phyloP scores from a whole-genome alignment of 1,140 invertebrate genomes.

The Heliconius melpomene region DNA sequence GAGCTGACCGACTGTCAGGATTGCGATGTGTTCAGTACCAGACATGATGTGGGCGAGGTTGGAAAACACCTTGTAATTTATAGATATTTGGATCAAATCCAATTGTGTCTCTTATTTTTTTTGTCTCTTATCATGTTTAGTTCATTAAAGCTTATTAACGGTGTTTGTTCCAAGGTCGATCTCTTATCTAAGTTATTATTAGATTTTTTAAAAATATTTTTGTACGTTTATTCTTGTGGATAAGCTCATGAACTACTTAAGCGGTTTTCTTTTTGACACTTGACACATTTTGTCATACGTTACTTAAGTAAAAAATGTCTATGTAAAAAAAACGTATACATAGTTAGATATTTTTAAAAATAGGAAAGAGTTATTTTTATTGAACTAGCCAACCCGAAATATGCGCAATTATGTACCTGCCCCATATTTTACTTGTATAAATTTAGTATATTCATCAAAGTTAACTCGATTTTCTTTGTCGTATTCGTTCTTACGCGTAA shows the following conservation, averaged over 20 bases:
- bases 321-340: no score
- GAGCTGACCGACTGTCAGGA: neutral
- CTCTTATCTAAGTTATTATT: neutral
- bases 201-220: neutral
- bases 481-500: neutral
- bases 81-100: constrained; percentile 30
- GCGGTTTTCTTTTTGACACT: no score
- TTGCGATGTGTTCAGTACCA: constrained; percentile 17
- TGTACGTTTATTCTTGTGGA: neutral
- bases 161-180: neutral
- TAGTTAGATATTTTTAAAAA: no score
- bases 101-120: constrained; percentile 29
- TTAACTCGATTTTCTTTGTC: no score
- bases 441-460: no score
- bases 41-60: constrained; percentile 30
- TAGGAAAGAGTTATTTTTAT: no score
- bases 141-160: neutral
- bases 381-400: no score
- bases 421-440: no score
- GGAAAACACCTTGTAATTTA: constrained; percentile 35
- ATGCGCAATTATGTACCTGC: no score
- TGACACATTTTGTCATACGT: no score
- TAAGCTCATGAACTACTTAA: neutral
- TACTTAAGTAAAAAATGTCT: no score
- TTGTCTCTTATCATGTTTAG: neutral